phyloP scores from a whole-genome alignment of 2,797 vertebrate genomes.

The Denticeps clupeoides region DNA sequence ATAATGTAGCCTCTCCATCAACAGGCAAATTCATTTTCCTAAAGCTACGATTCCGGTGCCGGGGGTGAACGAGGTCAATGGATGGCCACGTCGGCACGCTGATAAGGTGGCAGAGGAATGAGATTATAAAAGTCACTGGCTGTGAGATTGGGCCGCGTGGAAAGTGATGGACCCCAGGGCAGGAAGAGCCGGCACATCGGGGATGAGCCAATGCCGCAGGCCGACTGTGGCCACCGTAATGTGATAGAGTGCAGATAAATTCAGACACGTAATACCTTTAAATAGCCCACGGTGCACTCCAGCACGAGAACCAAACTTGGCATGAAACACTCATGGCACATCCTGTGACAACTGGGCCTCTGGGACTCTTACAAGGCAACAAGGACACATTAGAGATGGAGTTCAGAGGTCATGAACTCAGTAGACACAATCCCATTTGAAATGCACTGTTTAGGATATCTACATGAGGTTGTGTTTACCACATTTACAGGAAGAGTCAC shows the following conservation, averaged over 20 bases:
- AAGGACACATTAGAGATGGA: too few species aligned
- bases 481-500: too few species aligned
- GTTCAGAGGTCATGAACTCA: too few species aligned
- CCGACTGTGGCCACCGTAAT: conserved; percentile 4
- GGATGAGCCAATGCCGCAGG: not conserved
- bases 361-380: too few species aligned
- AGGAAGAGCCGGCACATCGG: conserved; percentile 14
- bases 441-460: too few species aligned
- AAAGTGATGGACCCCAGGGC: conserved; percentile 7
- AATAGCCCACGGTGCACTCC: too few species aligned
- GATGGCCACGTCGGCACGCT: conserved; percentile 18
- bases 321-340: too few species aligned
- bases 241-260: conserved; percentile 3
- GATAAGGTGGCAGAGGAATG: conserved; percentile 13
- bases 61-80: conserved; percentile 32
- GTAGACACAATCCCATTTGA: too few species aligned
- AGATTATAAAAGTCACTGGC: conserved; percentile 19
- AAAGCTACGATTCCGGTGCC: conserved; percentile 38
- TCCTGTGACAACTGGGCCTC: too few species aligned
- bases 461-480: too few species aligned
- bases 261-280: conserved; percentile 29
- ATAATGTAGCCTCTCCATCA: conserved; percentile 64
- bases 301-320: too few species aligned
- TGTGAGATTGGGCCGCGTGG: conserved; percentile 11
- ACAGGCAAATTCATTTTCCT: conserved; percentile 58